Evolutionary conservation across 2,888 invertebrate genomes (phyloP), one percentile per base, ranked within the genome.

Genomic region (Oscheius onirici): DNA sequence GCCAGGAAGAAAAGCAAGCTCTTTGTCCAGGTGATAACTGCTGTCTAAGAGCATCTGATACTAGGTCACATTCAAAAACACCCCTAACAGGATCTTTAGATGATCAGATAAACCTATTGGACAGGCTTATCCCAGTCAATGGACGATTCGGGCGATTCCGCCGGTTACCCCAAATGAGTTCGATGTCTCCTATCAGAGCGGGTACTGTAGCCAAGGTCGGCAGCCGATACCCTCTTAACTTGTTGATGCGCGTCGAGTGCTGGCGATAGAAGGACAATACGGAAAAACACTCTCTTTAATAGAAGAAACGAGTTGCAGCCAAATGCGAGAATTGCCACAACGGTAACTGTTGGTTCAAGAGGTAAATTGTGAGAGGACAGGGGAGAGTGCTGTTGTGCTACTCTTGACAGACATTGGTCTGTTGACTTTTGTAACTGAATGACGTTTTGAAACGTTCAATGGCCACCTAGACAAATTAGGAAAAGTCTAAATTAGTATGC

Each of bases 181-280:
- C 58, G 17, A 40, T 58, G n/a, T 41, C 58, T 58, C 44, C 49
- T 63, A 63, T 49, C 63, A 63, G 63, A 60, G 17, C 24, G 49
- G 49, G 63, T 63, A 63, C 63, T 24, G 63, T 63, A 63, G 49
- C 49, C 58, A 63, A 63, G 63, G 63, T 63, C 63, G 63, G 49
- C 63, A 44, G 63, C 63, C 63, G 63, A 63, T 63, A 63, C 63
- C 63, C 63, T 63, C 63, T 63, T 63, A 63, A 63, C 63, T 63
- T 63, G 63, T 63, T 63, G 63, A 63, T 63, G 44, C 34, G 63
- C 63, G 63, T 24, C 63, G 49, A 63, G 63, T 63, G 63, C 63
- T 63, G 63, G 49, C 63, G 63, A 20, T 63, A 46, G 63, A 63
- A 63, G 63, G 63, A 63, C 63, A 63, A 63, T 63, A 46, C 63